phyloP scores from a whole-genome alignment of 1,140 invertebrate species.

The Drosophila lowei region DNA sequence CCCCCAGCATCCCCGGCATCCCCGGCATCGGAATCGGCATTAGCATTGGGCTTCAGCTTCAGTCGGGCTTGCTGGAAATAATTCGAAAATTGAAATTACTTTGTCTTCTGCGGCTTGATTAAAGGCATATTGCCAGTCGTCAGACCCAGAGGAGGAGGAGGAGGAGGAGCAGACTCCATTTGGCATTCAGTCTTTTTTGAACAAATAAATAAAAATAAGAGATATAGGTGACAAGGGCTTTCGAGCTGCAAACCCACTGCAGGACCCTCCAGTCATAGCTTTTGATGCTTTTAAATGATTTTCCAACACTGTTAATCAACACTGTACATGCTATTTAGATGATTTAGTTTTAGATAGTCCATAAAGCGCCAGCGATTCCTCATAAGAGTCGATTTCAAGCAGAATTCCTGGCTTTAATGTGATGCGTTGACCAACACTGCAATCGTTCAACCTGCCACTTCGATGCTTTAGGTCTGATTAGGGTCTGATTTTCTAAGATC shows the following conservation, averaged over 20 bases:
- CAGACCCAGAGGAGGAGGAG: constrained; percentile 72
- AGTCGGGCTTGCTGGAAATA: constrained; percentile 62
- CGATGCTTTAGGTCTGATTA: too few relatives aligned
- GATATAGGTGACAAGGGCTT: too few relatives aligned
- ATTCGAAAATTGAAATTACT: constrained; percentile 79
- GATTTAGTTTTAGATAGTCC: too few relatives aligned
- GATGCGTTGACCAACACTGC: constrained; percentile 1
- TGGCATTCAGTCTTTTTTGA: background rate
- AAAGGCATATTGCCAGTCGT: constrained; percentile 97
- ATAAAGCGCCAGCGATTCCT: too few relatives aligned
- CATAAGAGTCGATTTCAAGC: too few relatives aligned
- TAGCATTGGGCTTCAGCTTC: constrained; percentile 25
- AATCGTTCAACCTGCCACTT: too few relatives aligned
- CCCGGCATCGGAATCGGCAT: constrained; percentile 33
- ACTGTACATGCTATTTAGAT: background rate
- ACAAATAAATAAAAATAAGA: too few relatives aligned
- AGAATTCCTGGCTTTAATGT: background rate
- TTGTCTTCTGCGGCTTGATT: constrained; percentile 67
- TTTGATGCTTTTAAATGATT: background rate
- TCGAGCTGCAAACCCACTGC: too few relatives aligned
- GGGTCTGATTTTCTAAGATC: too few relatives aligned
- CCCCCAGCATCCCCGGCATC: constrained; percentile 12
- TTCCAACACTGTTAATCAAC: background rate
- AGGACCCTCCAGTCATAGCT: background rate
- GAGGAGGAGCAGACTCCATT: too few relatives aligned